Evolutionary conservation across 2,113 vertebrate genomes (phyloP).

Genomic region (Tachysurus vachellii): DNA sequence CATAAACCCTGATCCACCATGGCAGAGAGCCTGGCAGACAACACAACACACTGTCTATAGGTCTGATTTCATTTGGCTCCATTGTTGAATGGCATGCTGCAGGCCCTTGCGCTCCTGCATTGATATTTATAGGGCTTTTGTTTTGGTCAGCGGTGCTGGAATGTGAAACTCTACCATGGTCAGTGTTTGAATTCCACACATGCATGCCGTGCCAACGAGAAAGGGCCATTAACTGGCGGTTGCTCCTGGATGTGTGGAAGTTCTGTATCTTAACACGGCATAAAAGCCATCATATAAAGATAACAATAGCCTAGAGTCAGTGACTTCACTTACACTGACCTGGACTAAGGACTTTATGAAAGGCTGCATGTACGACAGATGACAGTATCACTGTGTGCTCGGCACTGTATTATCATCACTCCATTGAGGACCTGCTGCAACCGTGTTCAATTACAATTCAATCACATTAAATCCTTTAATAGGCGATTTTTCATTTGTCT

Average conservation of each 20-base stretch:
- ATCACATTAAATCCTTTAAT: constrained; percentile 43
- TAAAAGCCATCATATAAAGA: constrained; percentile 29
- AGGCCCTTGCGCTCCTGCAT: constrained; percentile 23
- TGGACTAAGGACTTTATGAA: constrained; percentile 14
- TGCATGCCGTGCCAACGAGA: constrained; percentile 26
- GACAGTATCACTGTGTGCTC: not conserved
- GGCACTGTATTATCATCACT: constrained; percentile 36
- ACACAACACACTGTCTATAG: constrained; percentile 34
- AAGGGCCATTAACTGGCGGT: constrained; percentile 29
- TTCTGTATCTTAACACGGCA: constrained; percentile 11
- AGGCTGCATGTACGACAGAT: not conserved
- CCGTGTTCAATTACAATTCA: constrained; percentile 37
- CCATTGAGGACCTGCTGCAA: constrained; percentile 28
- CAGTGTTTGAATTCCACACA: constrained; percentile 46
- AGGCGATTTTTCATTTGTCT: constrained; percentile 41
- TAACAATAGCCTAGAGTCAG: not conserved
- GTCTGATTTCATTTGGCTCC: constrained; percentile 53
- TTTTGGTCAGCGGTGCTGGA: constrained; percentile 47
- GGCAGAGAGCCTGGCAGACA: constrained; percentile 5
- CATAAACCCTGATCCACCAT: constrained; percentile 18
- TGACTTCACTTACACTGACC: constrained; percentile 17
- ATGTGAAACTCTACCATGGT: constrained; percentile 50
- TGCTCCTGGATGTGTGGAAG: constrained; percentile 20
- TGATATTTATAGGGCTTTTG: constrained; percentile 57
- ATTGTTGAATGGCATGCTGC: constrained; percentile 38